A percentile compares a stretch with the other conserved stretches of the same genome.
Evolutionary conservation across 64 coral and sea anemone species (phyloP).

Genomic region (Dendrophyllia cribrosa): DNA sequence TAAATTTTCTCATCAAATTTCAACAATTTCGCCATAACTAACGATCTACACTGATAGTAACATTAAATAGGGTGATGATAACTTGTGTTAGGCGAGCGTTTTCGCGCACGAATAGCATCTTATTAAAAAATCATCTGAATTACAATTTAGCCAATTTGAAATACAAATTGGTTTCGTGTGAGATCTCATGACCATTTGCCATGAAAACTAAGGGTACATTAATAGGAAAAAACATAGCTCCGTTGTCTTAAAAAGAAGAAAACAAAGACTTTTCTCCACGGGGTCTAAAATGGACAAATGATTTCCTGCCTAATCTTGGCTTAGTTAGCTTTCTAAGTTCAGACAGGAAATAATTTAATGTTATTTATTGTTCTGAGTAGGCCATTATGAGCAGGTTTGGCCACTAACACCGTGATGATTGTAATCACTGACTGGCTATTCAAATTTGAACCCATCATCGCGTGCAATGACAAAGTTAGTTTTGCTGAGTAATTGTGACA

Average conservation of each 20-base stretch:
- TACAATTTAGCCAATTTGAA: background rate
- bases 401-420: background rate
- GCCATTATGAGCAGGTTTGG: constrained; percentile 14
- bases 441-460: background rate
- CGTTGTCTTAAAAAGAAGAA: background rate
- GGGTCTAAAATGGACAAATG: background rate
- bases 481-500: constrained; percentile 62
- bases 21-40: constrained; percentile 3
- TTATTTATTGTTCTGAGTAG: background rate
- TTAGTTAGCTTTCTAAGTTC: background rate
- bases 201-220: background rate
- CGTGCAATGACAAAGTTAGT: constrained; percentile 42
- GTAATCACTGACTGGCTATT: background rate
- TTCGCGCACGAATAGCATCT: background rate
- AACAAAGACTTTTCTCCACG: background rate
- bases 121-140: constrained; percentile 19
- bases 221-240: background rate
- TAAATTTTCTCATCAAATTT: constrained; percentile 7
- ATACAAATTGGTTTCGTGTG: constrained; percentile 10
- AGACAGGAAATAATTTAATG: constrained; percentile 43
- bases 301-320: constrained; percentile 41
- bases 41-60: background rate
- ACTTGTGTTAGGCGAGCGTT: background rate
- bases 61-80: background rate
- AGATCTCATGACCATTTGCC: background rate